Conservation (phyloP, 2,797 vertebrate species). For the Danionella dracula region DNA sequence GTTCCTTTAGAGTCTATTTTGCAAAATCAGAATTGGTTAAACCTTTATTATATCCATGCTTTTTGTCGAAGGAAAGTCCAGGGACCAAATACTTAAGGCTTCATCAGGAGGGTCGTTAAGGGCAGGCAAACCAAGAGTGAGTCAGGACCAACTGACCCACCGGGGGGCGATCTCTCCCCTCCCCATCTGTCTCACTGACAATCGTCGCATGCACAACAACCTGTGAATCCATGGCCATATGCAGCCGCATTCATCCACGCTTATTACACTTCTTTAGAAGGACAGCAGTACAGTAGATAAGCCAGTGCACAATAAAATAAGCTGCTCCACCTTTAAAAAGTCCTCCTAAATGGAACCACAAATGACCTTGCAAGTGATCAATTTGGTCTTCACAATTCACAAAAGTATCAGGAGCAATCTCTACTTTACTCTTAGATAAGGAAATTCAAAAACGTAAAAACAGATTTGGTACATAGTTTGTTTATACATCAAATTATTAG, state of each 20-base stretch:
- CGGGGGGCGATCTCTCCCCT: constrained; percentile 4
- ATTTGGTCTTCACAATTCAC: constrained; percentile 73
- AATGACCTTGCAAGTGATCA: constrained; percentile 91
- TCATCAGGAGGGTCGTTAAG: constrained; percentile 82
- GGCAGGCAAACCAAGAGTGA: constrained; percentile 75
- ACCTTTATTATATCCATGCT: constrained; percentile 82
- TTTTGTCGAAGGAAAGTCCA: constrained; percentile 82
- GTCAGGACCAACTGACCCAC: constrained; percentile 68
- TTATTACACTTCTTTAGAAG: constrained; percentile 82
- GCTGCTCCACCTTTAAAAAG: constrained; percentile 65
- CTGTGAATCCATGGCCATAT: constrained; percentile 73
- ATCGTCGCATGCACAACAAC: constrained; percentile 61
- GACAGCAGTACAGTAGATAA: constrained; percentile 98
- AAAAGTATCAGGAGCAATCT: constrained; percentile 69
- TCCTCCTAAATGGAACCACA: constrained; percentile 69
- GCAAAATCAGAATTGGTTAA: constrained; percentile 66
- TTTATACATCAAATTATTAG: constrained; percentile 48
- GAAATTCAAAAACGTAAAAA: constrained; percentile 43
- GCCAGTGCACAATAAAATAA: constrained; percentile 95
- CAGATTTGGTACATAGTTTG: constrained; percentile 51
- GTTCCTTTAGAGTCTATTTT: constrained; percentile 67
- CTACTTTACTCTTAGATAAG: constrained; percentile 47
- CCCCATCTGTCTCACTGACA: constrained; percentile 14
- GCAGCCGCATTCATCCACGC: constrained; percentile 78
- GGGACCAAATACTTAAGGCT: constrained; percentile 98